These are phyloP conservation scores for Aphelocoma coerulescens DNA, from an alignment of 2,113 vertebrate species.

Conservation along the genomic window DNA sequence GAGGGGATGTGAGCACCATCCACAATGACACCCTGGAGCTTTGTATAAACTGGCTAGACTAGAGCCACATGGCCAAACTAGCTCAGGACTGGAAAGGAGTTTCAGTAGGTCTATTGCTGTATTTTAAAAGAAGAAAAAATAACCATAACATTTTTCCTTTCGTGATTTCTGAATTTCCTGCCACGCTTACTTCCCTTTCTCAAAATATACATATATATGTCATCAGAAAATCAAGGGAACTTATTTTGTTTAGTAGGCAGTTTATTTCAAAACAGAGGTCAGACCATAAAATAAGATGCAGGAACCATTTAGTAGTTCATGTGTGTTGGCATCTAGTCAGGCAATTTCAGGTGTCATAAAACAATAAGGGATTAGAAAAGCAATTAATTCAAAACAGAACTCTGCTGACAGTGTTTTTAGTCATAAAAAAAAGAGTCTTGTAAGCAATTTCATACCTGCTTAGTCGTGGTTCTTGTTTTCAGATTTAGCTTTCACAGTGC, in stretches of 20 bases:
- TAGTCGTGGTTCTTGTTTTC: background rate
- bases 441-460: slow-evolving; percentile 21
- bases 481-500: background rate
- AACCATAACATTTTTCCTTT: background rate
- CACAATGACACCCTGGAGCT: background rate
- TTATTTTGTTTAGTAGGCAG: background rate
- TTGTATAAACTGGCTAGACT: background rate
- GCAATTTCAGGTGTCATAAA: slow-evolving; percentile 23
- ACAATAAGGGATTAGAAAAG: slow-evolving; percentile 27
- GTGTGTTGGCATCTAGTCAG: background rate
- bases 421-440: background rate
- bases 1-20: fast-evolving
- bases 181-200: background rate
- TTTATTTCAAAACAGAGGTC: background rate
- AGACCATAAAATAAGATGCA: background rate
- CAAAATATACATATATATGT: background rate
- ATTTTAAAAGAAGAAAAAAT: background rate
- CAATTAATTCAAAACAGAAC: background rate
- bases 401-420: background rate
- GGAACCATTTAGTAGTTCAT: background rate
- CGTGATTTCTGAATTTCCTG: background rate
- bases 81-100: background rate
- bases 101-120: background rate
- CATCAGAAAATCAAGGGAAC: background rate
- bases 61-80: background rate